Percentiles rank a stretch among this genome's conserved stretches.
These are phyloP conservation scores for Melieria omissa DNA, from an alignment of 2,888 invertebrate genomes.

Conservation along the genomic window DNA sequence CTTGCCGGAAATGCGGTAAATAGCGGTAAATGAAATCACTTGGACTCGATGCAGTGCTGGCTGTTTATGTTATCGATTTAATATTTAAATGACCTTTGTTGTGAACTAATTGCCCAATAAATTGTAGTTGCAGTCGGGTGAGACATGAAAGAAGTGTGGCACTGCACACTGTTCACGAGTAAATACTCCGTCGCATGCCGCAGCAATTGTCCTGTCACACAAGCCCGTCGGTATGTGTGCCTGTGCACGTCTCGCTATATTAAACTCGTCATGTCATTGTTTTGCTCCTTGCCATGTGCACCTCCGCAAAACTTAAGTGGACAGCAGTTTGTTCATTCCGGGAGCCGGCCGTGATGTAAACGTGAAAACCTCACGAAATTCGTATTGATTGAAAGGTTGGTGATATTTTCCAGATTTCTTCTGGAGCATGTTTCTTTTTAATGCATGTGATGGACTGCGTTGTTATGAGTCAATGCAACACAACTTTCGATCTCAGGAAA, in stretches of 20 bases:
- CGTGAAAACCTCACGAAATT: too few relatives aligned
- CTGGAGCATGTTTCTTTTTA: too few relatives aligned
- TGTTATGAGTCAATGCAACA: too few relatives aligned
- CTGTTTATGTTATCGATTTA: slow-evolving; percentile 47
- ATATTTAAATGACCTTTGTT: slow-evolving; percentile 45
- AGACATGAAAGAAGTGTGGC: neutral
- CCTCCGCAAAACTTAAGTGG: too few relatives aligned
- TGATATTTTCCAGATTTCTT: too few relatives aligned
- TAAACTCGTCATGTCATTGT: slow-evolving; percentile 19
- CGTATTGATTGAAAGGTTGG: too few relatives aligned
- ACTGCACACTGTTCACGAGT: too few relatives aligned
- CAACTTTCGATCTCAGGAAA: too few relatives aligned
- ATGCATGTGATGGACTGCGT: too few relatives aligned
- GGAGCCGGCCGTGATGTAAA: too few relatives aligned
- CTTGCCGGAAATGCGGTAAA: neutral
- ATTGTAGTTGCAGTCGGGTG: slow-evolving; percentile 5
- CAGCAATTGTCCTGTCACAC: neutral
- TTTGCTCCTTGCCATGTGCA: neutral
- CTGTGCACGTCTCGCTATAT: neutral
- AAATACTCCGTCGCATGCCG: neutral
- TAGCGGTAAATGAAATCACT: slow-evolving; percentile 19
- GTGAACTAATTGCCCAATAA: slow-evolving; percentile 35
- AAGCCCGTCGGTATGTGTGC: neutral
- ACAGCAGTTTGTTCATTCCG: too few relatives aligned
- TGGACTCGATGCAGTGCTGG: neutral